Percentiles rank a stretch among this genome's conserved stretches.
phyloP scores from a whole-genome alignment of 1,140 invertebrate species.

The Planococcus citri region DNA sequence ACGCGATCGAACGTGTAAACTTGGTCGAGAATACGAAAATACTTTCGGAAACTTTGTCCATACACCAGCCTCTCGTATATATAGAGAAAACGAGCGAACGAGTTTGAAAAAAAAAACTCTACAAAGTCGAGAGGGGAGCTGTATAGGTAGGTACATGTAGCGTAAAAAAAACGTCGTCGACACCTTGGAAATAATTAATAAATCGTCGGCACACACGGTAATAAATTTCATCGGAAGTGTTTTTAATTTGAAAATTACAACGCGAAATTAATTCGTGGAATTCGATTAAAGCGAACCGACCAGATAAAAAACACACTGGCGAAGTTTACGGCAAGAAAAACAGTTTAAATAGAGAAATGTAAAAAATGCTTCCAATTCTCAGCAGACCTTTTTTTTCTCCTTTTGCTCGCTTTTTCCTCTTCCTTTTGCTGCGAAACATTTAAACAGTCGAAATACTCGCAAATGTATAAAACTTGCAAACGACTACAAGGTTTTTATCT shows the following conservation, averaged over 20 bases:
- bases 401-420: not conserved
- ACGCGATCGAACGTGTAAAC: not conserved
- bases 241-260: not conserved
- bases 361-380: constrained; percentile 7
- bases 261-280: not conserved
- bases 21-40: not conserved
- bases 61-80: no score
- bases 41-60: not conserved
- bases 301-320: not conserved
- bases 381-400: not conserved
- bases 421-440: not conserved
- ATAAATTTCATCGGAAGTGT: not conserved
- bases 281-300: not conserved
- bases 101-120: not conserved
- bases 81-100: not conserved
- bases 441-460: not conserved
- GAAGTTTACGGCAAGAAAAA: not conserved
- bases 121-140: no score
- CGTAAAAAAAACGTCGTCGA: no score
- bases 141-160: no score
- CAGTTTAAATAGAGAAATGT: not conserved
- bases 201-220: not conserved
- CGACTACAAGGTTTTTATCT: not conserved
- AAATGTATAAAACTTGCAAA: not conserved
- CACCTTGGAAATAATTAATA: not conserved